Evolutionary conservation across 2,113 vertebrate genomes (phyloP).

Genomic region (Carassius carassius): DNA sequence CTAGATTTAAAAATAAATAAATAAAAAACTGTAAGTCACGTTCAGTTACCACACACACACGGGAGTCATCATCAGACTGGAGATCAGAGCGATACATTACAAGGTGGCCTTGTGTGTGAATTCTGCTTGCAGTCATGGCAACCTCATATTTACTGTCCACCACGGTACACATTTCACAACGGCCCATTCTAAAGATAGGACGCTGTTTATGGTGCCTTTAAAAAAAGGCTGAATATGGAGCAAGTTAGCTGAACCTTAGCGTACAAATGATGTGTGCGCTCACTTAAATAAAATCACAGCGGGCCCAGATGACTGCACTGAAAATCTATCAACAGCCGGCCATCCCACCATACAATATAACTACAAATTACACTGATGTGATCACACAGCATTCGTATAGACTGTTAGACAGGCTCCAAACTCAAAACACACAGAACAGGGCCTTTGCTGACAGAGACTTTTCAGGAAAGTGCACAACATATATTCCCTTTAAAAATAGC

Average conservation of each 20-base stretch:
- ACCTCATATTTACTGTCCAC: constrained; percentile 68
- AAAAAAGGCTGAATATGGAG: constrained; percentile 64
- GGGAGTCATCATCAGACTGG: not conserved
- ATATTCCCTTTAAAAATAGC: constrained; percentile 46
- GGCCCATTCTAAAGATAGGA: constrained; percentile 69
- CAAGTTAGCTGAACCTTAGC: constrained; percentile 55
- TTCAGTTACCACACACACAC: constrained; percentile 7
- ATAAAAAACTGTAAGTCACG: not conserved
- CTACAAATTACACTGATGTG: constrained; percentile 56
- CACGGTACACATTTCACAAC: constrained; percentile 58
- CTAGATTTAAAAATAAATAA: not conserved
- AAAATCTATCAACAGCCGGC: constrained; percentile 64
- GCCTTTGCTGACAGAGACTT: constrained; percentile 15
- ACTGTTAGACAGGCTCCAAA: constrained; percentile 39
- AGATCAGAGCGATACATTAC: constrained; percentile 12
- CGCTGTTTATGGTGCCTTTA: constrained; percentile 72
- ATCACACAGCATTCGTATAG: constrained; percentile 36
- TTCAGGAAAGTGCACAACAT: constrained; percentile 43
- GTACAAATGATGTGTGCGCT: constrained; percentile 52
- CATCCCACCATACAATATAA: constrained; percentile 55
- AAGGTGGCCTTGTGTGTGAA: constrained; percentile 6
- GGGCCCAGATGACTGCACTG: constrained; percentile 54
- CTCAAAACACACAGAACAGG: constrained; percentile 16
- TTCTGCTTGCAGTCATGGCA: constrained; percentile 37
- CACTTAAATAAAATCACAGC: constrained; percentile 68